These are phyloP conservation scores for Leptodactylus fallax DNA, from an alignment of 2,797 vertebrate genomes.

Conservation along the genomic window DNA sequence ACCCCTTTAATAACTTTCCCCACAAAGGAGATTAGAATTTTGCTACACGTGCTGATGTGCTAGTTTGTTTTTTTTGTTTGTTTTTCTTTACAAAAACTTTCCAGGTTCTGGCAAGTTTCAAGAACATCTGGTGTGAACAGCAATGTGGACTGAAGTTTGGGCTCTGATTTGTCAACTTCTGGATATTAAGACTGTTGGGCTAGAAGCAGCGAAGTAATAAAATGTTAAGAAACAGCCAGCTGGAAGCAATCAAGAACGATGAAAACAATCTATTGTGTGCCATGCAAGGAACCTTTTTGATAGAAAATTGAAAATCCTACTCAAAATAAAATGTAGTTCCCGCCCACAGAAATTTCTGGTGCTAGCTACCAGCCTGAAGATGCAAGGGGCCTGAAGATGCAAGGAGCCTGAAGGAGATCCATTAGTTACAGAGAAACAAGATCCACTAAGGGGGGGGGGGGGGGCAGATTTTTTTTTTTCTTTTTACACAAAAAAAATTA, in stretches of 20 bases:
- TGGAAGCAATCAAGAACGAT: neutral
- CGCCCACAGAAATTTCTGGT: neutral
- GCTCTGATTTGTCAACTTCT: neutral
- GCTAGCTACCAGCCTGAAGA: neutral
- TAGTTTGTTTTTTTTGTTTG: neutral
- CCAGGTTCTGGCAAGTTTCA: neutral
- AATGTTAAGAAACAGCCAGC: neutral
- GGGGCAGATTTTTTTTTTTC: too few relatives aligned
- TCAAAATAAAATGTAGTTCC: neutral
- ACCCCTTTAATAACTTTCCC: neutral
- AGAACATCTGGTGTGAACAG: neutral
- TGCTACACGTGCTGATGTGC: neutral
- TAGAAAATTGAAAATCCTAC: neutral
- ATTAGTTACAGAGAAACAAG: too few relatives aligned
- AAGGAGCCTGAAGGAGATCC: too few relatives aligned
- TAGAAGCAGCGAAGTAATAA: neutral
- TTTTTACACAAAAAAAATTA: neutral
- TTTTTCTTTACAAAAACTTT: neutral
- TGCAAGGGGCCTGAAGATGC: too few relatives aligned
- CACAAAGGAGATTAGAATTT: neutral
- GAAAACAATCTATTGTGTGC: neutral
- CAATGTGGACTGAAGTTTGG: neutral
- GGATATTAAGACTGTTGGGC: neutral
- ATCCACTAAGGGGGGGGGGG: too few relatives aligned
- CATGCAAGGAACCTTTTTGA: neutral